Evolutionary conservation across 2,888 invertebrate species (phyloP).

Genomic region (Drosophila limbata): DNA sequence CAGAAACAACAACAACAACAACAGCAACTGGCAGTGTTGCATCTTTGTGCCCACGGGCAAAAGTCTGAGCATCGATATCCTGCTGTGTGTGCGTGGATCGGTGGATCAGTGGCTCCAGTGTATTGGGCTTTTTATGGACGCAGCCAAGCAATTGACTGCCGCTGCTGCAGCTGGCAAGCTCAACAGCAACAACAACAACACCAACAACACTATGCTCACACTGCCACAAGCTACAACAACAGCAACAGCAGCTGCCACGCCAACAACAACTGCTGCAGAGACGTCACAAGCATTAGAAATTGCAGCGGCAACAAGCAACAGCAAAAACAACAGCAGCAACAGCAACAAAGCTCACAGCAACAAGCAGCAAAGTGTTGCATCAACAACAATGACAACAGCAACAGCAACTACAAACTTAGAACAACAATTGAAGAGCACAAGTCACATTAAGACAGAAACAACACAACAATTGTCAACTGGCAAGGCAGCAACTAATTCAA

Average conservation of each 20-base stretch:
- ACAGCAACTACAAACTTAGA: constrained; percentile 36
- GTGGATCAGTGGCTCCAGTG: constrained; percentile 72
- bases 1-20: constrained; percentile 40
- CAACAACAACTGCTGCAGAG: constrained; percentile 21
- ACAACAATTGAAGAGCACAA: constrained; percentile 38
- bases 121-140: constrained; percentile 68
- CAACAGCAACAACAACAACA: constrained; percentile 33
- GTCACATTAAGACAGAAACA: constrained; percentile 36
- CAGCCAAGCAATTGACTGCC: constrained; percentile 74
- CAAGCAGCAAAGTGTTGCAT: constrained; percentile 36
- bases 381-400: constrained; percentile 43
- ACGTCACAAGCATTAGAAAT: constrained; percentile 37
- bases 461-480: constrained; percentile 50
- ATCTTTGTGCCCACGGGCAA: constrained; percentile 65
- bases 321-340: constrained; percentile 9
- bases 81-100: constrained; percentile 72
- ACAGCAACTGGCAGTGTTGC: constrained; percentile 52
- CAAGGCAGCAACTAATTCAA: constrained; percentile 35
- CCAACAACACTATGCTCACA: constrained; percentile 14
- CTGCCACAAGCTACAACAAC: constrained; percentile 21
- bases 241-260: constrained; percentile 18
- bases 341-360: constrained; percentile 21
- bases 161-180: constrained; percentile 49
- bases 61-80: constrained; percentile 66
- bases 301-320: constrained; percentile 29